Evolutionary conservation across 2,888 invertebrate species (phyloP), one percentile per base, ranked within the genome.

Genomic region (Clunio marinus): DNA sequence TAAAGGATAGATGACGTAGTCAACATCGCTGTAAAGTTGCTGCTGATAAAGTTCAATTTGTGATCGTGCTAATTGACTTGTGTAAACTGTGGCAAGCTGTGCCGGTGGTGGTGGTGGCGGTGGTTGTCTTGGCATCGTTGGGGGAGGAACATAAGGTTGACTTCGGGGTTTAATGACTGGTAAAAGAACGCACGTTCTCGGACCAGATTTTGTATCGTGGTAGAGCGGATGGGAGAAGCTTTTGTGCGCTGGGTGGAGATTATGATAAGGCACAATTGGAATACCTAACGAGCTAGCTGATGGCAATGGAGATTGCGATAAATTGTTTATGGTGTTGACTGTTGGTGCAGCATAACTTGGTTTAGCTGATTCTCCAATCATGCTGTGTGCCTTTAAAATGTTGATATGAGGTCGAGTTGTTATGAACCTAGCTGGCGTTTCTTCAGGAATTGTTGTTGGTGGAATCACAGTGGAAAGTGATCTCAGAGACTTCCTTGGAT

Each of bases 11-110:
- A 93, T 91, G 5, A 94, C 93, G 75, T 92, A 94, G 78, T 94
- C 93, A 2, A 92, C 91, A 75, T 94, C 93, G 70, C 93, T 93
- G 74, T 91, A 92, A 69, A 94, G 82, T 75, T 93, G 93, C 74
- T 92, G 91, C 73, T 92, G 90, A 74, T 92, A 94, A 74, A 91
- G 88, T 71, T 92, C 91, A 70, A 93, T 88, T 75, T 92, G 93
- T 24, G 87, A 86, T 17, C 86, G 81, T 0, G 87, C 86, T 51
- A 88, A 78, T 73, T 88, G 87, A 72, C 84, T 85, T 35, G 86
- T 84, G 73, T 87, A 88, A 1, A 87, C 84, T 0, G 89, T 88
- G 0, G 91, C 88, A 2, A 89, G 81, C 46, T 86, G 84, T 0
- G 88, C 86, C 8, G 83, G 81, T 8, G 85, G 82, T 2, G 87